phyloP scores from a whole-genome alignment of 2,797 vertebrate species.

The Sparidentex hasta region DNA sequence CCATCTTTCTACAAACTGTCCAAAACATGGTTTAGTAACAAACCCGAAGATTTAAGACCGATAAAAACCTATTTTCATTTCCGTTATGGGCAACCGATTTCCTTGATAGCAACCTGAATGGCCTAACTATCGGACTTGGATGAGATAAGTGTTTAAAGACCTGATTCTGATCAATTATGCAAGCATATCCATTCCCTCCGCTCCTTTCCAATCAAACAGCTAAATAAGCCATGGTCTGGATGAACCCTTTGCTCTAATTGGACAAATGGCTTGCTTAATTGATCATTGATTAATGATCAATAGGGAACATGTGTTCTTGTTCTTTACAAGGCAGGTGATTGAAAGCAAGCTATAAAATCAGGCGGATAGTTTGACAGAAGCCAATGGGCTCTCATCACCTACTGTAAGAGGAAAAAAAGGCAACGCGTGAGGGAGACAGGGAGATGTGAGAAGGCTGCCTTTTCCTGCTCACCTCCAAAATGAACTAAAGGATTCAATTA shows the following conservation, averaged over 20 bases:
- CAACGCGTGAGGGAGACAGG: background rate
- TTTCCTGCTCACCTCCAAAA: conserved; percentile 22
- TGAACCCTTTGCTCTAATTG: conserved; percentile 81
- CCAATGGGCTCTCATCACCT: conserved; percentile 71
- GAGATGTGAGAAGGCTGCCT: background rate
- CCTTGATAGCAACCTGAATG: conserved; percentile 46
- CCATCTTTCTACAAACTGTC: background rate
- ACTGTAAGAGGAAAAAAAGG: conserved; percentile 32
- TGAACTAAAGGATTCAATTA: conserved; percentile 20
- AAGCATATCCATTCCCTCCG: conserved; percentile 78
- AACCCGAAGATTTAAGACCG: conserved; percentile 1
- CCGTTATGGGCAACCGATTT: conserved; percentile 45
- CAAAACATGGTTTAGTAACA: background rate
- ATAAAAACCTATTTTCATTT: conserved; percentile 21
- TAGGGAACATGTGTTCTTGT: conserved; percentile 85
- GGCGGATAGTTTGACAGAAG: conserved; percentile 78
- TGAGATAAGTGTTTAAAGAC: conserved; percentile 84
- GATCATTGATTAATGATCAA: conserved; percentile 90
- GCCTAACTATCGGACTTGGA: conserved; percentile 60
- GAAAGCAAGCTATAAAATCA: conserved; percentile 85
- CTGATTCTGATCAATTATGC: conserved; percentile 84
- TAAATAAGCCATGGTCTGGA: conserved; percentile 77
- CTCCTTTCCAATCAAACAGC: conserved; percentile 82
- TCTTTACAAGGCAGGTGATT: conserved; percentile 85
- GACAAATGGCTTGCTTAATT: conserved; percentile 89